Percentiles rank a stretch among this genome's conserved stretches.
phyloP scores from a whole-genome alignment of 2,113 vertebrate species.

The Gambusia holbrooki region DNA sequence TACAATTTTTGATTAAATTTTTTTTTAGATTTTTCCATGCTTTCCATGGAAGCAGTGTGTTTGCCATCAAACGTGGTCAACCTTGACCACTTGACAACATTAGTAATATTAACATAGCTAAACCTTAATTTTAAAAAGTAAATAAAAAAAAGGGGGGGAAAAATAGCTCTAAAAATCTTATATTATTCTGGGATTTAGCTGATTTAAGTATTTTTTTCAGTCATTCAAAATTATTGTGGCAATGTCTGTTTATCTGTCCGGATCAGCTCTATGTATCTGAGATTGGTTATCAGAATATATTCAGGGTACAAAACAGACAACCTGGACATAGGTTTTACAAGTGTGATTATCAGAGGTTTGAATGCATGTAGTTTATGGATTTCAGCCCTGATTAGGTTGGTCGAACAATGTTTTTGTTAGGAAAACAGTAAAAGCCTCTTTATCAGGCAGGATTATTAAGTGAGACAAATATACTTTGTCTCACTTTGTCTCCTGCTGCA shows the following conservation, averaged over 20 bases:
- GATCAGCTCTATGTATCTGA: background rate
- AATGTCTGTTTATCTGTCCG: background rate
- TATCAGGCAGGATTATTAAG: background rate
- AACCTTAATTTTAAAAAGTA: too few species aligned
- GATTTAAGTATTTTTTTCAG: too few species aligned
- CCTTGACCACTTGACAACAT: too few species aligned
- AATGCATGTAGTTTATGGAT: background rate
- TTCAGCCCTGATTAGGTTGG: background rate
- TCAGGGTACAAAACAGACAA: background rate
- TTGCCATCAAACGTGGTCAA: too few species aligned
- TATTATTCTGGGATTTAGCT: too few species aligned
- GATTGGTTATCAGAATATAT: background rate
- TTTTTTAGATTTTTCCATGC: too few species aligned
- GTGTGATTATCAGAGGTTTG: background rate
- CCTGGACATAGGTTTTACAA: background rate
- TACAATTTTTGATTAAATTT: too few species aligned
- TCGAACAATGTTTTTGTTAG: background rate
- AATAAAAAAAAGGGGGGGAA: too few species aligned
- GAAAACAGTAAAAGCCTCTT: background rate
- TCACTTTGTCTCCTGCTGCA: slow-evolving; percentile 47
- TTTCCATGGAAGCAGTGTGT: too few species aligned
- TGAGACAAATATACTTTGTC: slow-evolving; percentile 34
- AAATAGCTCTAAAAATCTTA: too few species aligned
- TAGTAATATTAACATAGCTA: too few species aligned
- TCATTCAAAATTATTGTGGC: background rate